Conservation (phyloP, 2,113 vertebrate genomes). For the Myiagra hebetior region DNA sequence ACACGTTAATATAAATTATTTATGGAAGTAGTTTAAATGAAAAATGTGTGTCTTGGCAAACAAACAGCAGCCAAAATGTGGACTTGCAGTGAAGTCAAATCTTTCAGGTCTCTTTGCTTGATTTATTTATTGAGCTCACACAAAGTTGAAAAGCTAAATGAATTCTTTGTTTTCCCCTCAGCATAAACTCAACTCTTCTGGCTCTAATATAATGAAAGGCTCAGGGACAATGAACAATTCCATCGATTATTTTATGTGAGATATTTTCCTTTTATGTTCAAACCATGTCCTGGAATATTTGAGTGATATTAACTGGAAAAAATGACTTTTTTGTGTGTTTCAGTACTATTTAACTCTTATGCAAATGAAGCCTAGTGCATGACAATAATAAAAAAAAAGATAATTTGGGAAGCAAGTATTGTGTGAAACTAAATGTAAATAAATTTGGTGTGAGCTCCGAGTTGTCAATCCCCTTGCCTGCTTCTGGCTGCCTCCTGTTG, state of each 20-base stretch:
- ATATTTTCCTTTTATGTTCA: background rate
- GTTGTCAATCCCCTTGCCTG: background rate
- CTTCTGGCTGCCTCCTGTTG: background rate
- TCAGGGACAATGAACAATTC: background rate
- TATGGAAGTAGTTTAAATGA: background rate
- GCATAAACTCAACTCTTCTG: background rate
- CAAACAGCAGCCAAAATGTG: background rate
- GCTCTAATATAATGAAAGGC: background rate
- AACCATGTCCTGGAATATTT: background rate
- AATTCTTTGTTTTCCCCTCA: background rate
- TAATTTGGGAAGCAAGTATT: background rate
- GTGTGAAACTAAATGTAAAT: background rate
- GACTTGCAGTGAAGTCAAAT: background rate
- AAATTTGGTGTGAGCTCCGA: fast-evolving
- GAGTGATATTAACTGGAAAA: background rate
- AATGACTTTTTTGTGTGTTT: background rate
- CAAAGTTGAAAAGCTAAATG: background rate
- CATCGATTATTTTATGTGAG: background rate
- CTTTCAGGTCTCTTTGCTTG: background rate
- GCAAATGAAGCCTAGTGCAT: background rate
- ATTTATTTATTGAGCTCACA: background rate
- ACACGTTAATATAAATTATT: background rate
- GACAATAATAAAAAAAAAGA: background rate
- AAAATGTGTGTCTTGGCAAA: background rate
- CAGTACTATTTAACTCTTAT: background rate